Conservation (phyloP, 92 coral and sea anemone species). For the Epizoanthus illoricatus region DNA sequence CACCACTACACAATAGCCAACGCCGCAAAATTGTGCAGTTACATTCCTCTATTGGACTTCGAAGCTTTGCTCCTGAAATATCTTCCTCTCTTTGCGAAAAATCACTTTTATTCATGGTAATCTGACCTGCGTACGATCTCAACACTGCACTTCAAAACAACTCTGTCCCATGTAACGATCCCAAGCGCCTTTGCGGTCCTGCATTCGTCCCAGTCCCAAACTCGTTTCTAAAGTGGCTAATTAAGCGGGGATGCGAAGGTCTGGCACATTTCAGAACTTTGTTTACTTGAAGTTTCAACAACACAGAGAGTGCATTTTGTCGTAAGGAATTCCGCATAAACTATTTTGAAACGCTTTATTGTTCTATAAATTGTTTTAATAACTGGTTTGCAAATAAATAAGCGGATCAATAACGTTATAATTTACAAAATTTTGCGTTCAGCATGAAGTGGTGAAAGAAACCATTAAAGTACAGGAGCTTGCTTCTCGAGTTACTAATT, state of each 20-base stretch:
- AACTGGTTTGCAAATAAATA: slow-evolving; percentile 20
- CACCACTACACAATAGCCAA: slow-evolving; percentile 26
- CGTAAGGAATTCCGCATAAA: slow-evolving; percentile 25
- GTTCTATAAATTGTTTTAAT: slow-evolving; percentile 4
- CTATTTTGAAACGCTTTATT: slow-evolving; percentile 22
- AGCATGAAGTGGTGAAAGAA: neutral
- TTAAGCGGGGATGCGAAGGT: too few species aligned
- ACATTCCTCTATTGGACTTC: slow-evolving; percentile 35
- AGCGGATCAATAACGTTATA: slow-evolving; percentile 12
- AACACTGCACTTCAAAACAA: slow-evolving; percentile 29
- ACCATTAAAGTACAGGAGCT: neutral
- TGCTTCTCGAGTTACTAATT: slow-evolving; percentile 18
- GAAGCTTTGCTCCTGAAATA: slow-evolving; percentile 32
- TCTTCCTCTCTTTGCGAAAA: slow-evolving; percentile 22
- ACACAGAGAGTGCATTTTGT: slow-evolving; percentile 32
- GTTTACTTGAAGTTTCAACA: slow-evolving; percentile 25
- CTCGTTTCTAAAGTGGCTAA: slow-evolving; percentile 26
- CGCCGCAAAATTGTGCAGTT: slow-evolving; percentile 35
- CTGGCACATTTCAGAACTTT: too few species aligned
- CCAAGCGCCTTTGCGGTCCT: slow-evolving; percentile 26
- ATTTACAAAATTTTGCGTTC: neutral
- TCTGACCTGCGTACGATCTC: slow-evolving; percentile 5
- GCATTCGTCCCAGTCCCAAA: slow-evolving; percentile 21
- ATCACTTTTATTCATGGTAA: slow-evolving; percentile 22
- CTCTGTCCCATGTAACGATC: slow-evolving; percentile 7